Evolutionary conservation across 35 echinoderm and acorn worm genomes (phyloP), one percentile per base, ranked within the genome.

Genomic region (Stichopus chloronotus): DNA sequence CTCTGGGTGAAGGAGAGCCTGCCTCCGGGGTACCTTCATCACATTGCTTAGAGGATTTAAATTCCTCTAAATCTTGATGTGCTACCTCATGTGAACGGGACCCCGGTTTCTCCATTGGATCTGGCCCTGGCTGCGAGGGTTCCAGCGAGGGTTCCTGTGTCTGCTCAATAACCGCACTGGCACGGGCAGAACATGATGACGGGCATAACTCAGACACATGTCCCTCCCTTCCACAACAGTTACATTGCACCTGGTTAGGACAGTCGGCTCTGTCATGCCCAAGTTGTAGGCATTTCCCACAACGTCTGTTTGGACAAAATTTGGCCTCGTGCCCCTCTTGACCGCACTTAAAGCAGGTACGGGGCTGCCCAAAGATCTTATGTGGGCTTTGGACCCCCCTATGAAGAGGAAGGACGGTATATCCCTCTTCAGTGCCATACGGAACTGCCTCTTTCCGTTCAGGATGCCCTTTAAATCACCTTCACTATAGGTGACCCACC

Each of bases 261-360:
- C 55, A 85, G 9, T 4, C 82, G 1, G 55, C 55, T 5, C 4
- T 85, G 4, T 11, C 23, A 21, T 85, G 82, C 55, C 82, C 80
- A n/a, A 83, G 56, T 17, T 14, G 8, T 7, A 83, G 55, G 9
- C 19, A 56, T 4, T 53, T 43, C 0, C 16, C 24, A 57, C 7
- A 43, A 43, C 55, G 25, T 85, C 52, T 58, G 8, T 58, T 85
- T 11, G 82, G 54, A 58, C 54, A 85, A 8, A 8, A 30, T 56
- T 59, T 85, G 53, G 30, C 55, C n/a, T 85, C 82, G 54, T 85
- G 82, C 55, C 82, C 82, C 5, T 30, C 52, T 25, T 55, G 55
- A 9, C 82, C 82, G 24, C 82, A 85, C 56, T 20, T 59, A 22
- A 85, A 85, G 9, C 82, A 85, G 82, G 82, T 57, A 20, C 82